Conservation (phyloP, 2,113 vertebrate species). For the Capreolus pygargus region DNA sequence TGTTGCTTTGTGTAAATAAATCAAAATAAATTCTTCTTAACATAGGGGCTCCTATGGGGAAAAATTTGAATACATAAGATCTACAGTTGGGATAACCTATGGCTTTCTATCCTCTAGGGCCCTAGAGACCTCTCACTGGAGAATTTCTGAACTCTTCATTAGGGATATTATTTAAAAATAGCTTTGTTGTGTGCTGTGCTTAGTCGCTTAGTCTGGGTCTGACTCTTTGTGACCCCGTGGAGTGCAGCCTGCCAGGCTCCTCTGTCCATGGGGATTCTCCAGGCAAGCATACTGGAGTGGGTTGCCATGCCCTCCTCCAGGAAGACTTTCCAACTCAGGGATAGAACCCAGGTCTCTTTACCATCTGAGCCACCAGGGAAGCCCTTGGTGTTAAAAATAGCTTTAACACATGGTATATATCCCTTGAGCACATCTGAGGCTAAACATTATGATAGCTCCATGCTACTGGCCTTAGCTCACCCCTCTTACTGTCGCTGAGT, state of each 20-base stretch:
- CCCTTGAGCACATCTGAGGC: background rate
- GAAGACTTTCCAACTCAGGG: background rate
- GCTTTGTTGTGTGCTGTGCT: background rate
- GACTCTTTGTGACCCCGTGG: background rate
- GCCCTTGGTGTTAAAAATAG: background rate
- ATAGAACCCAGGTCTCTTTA: background rate
- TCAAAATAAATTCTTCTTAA: slow-evolving; percentile 56
- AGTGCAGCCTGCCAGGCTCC: background rate
- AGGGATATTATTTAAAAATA: background rate
- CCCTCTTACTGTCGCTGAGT: background rate
- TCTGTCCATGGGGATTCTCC: background rate
- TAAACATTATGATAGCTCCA: background rate
- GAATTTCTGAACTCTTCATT: background rate
- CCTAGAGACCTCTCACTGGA: background rate
- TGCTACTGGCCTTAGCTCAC: background rate
- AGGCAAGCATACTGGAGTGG: background rate
- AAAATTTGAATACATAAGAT: slow-evolving; percentile 16
- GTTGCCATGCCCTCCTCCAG: background rate
- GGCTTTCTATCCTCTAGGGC: background rate
- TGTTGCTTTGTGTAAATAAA: slow-evolving; percentile 60
- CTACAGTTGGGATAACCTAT: background rate
- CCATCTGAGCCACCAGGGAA: background rate
- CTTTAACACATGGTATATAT: background rate
- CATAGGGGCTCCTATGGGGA: background rate
- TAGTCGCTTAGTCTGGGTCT: background rate